These are phyloP conservation scores for Peromyscus maniculatus DNA, from an alignment of 2,113 vertebrate genomes.

Conservation along the genomic window DNA sequence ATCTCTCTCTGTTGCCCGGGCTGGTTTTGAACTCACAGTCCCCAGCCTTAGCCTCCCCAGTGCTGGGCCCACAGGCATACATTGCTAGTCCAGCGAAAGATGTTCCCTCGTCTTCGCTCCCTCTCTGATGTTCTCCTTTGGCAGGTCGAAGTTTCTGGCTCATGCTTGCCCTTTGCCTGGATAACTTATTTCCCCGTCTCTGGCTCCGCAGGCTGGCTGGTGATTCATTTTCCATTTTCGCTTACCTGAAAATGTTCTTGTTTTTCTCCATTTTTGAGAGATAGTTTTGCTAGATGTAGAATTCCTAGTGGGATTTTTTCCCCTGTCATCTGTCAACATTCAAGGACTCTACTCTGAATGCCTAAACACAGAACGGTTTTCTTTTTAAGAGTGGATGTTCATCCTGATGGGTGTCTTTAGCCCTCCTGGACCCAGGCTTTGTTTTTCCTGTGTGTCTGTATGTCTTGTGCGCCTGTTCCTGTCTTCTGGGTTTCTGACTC, in stretches of 20 bases:
- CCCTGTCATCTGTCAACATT: neutral
- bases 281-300: slow-evolving; percentile 35
- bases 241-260: slow-evolving; percentile 53
- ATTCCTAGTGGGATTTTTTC: neutral
- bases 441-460: neutral
- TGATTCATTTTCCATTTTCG: slow-evolving; percentile 36
- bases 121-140: neutral
- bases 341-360: neutral
- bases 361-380: neutral
- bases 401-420: neutral
- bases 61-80: neutral
- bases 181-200: slow-evolving; percentile 7
- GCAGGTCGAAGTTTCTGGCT: slow-evolving; percentile 16
- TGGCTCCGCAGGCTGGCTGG: neutral
- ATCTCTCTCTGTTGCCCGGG: neutral
- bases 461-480: neutral
- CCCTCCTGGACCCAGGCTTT: slow-evolving; percentile 3
- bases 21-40: neutral
- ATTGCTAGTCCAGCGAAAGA: neutral
- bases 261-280: slow-evolving; percentile 45
- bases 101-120: neutral
- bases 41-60: neutral
- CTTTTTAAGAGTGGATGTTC: neutral
- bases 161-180: neutral
- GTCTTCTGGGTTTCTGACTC: neutral